Conservation (phyloP, 2,888 invertebrate species). For the Troides aeacus region DNA sequence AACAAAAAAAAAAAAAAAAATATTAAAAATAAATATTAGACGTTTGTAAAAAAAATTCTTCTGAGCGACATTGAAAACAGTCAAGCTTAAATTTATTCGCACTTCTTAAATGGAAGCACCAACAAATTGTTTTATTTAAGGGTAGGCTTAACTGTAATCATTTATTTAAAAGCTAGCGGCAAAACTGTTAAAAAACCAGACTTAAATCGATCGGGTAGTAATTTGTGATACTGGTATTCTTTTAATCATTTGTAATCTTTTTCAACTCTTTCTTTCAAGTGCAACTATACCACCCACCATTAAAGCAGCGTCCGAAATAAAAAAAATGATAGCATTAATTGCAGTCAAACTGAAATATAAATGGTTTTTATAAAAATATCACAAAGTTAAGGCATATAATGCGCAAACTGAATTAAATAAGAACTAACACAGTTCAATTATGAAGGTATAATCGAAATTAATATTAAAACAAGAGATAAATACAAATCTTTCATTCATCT, state of each 20-base stretch:
- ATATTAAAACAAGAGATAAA: background rate
- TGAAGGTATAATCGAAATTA: background rate
- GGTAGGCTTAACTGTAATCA: constrained; percentile 8
- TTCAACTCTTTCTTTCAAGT: constrained; percentile 81
- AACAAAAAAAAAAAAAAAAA: background rate
- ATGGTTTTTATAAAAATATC: constrained; percentile 10
- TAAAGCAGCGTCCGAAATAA: constrained; percentile 76
- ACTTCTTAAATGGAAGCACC: constrained; percentile 68
- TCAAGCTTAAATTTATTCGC: constrained; percentile 34
- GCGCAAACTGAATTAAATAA: constrained; percentile 3
- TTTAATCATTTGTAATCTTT: constrained; percentile 80
- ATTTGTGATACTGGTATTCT: constrained; percentile 35
- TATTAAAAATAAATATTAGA: constrained; percentile 1
- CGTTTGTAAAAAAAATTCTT: constrained; percentile 11
- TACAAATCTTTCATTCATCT: background rate
- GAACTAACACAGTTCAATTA: constrained; percentile 3
- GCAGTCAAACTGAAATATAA: constrained; percentile 29
- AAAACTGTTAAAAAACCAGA: constrained; percentile 26
- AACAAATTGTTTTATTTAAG: constrained; percentile 39
- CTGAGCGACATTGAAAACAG: constrained; percentile 20
- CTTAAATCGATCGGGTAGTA: constrained; percentile 22
- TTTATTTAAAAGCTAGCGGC: constrained; percentile 31
- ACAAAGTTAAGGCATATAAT: constrained; percentile 1
- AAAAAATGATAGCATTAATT: constrained; percentile 46
- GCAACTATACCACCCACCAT: constrained; percentile 75